phyloP scores from a whole-genome alignment of 2,113 vertebrate genomes.

The Aix galericulata region DNA sequence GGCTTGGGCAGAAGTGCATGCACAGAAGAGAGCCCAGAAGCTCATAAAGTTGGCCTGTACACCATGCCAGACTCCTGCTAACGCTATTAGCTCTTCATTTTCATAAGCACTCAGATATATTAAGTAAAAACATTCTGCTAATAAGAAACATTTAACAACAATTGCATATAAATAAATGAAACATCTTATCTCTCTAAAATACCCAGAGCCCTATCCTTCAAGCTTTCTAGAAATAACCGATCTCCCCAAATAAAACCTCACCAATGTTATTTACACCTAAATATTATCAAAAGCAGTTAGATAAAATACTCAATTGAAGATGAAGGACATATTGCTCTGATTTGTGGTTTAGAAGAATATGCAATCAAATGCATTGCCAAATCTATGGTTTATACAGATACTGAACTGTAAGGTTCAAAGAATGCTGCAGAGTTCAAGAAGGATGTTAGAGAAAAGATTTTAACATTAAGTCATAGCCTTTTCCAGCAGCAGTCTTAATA shows the following conservation, averaged over 20 bases:
- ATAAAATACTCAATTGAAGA: background rate
- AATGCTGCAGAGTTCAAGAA: background rate
- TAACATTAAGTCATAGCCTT: background rate
- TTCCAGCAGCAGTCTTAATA: background rate
- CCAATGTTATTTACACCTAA: background rate
- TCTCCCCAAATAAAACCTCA: background rate
- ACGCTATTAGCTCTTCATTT: conserved; percentile 32
- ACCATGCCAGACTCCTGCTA: background rate
- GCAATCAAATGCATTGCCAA: background rate
- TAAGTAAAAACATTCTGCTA: conserved; percentile 1
- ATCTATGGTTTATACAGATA: background rate
- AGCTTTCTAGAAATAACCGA: background rate
- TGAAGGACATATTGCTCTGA: background rate
- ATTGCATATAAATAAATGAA: background rate
- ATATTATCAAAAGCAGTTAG: background rate
- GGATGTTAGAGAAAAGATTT: background rate
- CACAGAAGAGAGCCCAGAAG: conserved; percentile 21
- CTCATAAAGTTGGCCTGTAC: background rate
- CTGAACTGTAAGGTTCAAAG: background rate
- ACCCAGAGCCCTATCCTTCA: background rate
- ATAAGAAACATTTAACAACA: background rate
- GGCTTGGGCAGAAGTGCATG: background rate
- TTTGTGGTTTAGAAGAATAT: background rate
- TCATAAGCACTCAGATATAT: background rate
- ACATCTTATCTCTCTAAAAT: background rate